Evolutionary conservation across 2,113 vertebrate species (phyloP).

Genomic region (Chionomys nivalis): DNA sequence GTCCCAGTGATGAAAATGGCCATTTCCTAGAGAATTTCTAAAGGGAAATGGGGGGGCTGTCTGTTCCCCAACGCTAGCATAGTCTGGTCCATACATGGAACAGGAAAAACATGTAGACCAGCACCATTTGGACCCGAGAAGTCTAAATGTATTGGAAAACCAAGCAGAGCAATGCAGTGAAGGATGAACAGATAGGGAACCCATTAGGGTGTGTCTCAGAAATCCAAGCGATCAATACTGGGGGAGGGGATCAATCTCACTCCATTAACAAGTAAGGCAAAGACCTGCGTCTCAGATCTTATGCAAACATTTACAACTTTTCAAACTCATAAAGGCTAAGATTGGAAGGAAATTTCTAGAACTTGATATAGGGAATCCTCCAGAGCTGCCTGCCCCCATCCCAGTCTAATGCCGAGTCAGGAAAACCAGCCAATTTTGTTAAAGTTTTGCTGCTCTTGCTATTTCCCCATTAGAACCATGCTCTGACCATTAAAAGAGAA

Average conservation of each 20-base stretch:
- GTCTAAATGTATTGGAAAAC: slow-evolving; percentile 8
- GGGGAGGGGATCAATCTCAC: neutral
- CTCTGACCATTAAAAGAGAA: neutral
- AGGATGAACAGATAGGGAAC: neutral
- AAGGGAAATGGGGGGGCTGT: neutral
- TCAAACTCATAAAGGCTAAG: neutral
- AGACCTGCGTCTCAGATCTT: neutral
- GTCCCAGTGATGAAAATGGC: neutral
- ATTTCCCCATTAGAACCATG: neutral
- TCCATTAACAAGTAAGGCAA: neutral
- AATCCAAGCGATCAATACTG: slow-evolving; percentile 24
- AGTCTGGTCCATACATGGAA: neutral
- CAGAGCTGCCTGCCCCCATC: neutral
- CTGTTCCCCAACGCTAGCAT: neutral
- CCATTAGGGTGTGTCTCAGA: neutral
- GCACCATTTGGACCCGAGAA: neutral
- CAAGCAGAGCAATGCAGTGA: neutral
- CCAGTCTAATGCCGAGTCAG: neutral
- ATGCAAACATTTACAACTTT: neutral
- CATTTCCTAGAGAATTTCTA: neutral
- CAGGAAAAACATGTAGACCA: neutral
- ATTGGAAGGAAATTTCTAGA: slow-evolving; percentile 31
- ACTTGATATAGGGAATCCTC: neutral
- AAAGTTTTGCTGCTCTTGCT: neutral
- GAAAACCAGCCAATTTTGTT: neutral